Evolutionary conservation across 1,140 invertebrate genomes (phyloP).

Genomic region (Conus ventricosus): DNA sequence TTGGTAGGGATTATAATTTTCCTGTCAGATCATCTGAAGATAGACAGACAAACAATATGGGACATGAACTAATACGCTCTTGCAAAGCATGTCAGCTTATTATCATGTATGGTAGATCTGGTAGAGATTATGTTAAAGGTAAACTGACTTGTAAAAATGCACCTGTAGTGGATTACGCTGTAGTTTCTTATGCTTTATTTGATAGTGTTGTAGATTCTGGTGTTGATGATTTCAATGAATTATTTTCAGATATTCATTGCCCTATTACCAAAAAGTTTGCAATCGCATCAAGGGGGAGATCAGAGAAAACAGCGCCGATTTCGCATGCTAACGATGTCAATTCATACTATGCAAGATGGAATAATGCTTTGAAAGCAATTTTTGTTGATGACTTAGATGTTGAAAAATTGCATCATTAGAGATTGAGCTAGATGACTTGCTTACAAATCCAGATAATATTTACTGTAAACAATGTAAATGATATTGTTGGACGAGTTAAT

Average conservation of each 20-base stretch:
- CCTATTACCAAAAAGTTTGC: neutral
- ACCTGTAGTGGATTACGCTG: neutral
- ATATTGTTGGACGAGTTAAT: neutral
- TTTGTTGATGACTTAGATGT: neutral
- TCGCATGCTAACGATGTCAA: neutral
- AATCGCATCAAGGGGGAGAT: neutral
- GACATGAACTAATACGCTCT: neutral
- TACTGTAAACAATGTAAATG: too few relatives aligned
- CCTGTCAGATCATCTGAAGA: neutral
- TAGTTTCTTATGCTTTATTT: neutral
- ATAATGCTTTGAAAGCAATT: neutral
- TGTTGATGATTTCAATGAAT: neutral
- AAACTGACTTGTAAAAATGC: neutral
- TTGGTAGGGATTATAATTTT: neutral
- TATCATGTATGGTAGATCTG: neutral
- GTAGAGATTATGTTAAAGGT: neutral
- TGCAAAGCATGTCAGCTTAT: neutral
- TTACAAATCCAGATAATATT: conserved; percentile 17
- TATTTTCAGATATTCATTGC: neutral
- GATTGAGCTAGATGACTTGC: neutral
- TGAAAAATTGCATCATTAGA: neutral
- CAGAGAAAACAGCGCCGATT: neutral
- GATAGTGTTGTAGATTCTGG: neutral
- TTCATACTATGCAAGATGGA: neutral
- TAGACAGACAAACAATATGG: neutral